Base-by-base conservation (phyloP, 2,888 invertebrate genomes). In the Salpingus planirostris region DNA sequence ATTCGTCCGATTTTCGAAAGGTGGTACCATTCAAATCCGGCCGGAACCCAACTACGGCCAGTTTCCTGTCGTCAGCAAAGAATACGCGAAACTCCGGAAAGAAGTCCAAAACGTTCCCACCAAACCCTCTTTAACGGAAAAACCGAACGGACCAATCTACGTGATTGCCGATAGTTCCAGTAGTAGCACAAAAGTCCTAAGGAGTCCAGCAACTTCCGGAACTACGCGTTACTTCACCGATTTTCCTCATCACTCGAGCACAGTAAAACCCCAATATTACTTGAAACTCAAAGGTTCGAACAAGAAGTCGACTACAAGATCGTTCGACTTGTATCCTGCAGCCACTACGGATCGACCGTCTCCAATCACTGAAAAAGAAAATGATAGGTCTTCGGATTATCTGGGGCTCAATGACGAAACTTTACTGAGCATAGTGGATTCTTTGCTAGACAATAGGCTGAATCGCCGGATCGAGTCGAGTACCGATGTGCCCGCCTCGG, bases 1-100 rank as follows among this genome's bases (percentile, higher is more conserved):
- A n/a, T n/a, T n/a, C n/a, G n/a, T n/a, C n/a, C n/a, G n/a, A n/a
- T n/a, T n/a, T n/a, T n/a, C n/a, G 25, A 34, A 13, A 71, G 71
- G 69, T 60, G 70, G 70, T 35, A 65, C 62, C 23, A 69, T 71
- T 41, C 68, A 70, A 54, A 68, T 69, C n/a, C 62, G 69, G 44
- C 65, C 69, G 24, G 57, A 64, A 38, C 67, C 69, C 27, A 66
- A 69, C 46, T 69, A 67, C 46, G 70, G 68, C 11, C 62, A 67
- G 11, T 66, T 64, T 44, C 69, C 70, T 11, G 67, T 63, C 23
- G 64, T 71, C 29, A 70, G 70, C 48, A 68, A 69, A 51, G 69
- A 70, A 40, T 70, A 70, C 43, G 68, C 70, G 3, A 70, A 71
- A 48, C 57, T 70, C 28, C 62, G 68, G 11, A 70, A 69, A 50